Conservation (phyloP, 2,888 invertebrate species). For the Cantharis flavilabris region DNA sequence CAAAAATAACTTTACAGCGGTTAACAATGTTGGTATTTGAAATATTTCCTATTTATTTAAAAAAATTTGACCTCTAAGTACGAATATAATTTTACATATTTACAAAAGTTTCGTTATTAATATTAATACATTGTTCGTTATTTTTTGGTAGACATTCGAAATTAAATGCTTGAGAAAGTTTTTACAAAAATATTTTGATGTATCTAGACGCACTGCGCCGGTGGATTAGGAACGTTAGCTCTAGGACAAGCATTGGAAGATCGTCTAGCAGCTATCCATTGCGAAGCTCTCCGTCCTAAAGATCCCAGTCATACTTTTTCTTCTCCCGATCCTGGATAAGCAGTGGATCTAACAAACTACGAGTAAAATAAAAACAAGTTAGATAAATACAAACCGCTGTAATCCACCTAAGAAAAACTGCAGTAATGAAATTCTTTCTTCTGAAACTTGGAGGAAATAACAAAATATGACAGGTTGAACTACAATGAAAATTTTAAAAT, state of each 20-base stretch:
- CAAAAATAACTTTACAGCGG: neutral
- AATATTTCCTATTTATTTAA: neutral
- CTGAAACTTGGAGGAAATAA: neutral
- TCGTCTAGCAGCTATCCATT: constrained; percentile 49
- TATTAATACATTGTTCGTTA: neutral
- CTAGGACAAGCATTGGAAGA: constrained; percentile 41
- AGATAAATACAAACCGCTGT: neutral
- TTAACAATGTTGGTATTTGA: neutral
- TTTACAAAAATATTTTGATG: neutral
- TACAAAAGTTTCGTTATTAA: neutral
- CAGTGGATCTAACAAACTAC: constrained; percentile 77
- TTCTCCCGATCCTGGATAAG: constrained; percentile 70
- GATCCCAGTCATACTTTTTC: constrained; percentile 82
- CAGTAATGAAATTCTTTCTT: neutral
- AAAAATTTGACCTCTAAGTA: neutral
- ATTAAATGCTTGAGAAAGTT: neutral
- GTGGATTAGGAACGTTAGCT: constrained; percentile 48
- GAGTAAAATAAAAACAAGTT: constrained; percentile 27
- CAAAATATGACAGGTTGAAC: neutral
- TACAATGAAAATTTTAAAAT: too few species aligned
- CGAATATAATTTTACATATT: neutral
- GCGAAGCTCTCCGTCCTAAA: constrained; percentile 50
- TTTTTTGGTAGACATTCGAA: neutral
- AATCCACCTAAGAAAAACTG: neutral
- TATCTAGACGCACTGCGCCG: constrained; percentile 44